Percentiles rank a stretch among this genome's conserved stretches.
Conservation (phyloP, 2,888 invertebrate genomes). For the Omphaloscelis lunosa region DNA sequence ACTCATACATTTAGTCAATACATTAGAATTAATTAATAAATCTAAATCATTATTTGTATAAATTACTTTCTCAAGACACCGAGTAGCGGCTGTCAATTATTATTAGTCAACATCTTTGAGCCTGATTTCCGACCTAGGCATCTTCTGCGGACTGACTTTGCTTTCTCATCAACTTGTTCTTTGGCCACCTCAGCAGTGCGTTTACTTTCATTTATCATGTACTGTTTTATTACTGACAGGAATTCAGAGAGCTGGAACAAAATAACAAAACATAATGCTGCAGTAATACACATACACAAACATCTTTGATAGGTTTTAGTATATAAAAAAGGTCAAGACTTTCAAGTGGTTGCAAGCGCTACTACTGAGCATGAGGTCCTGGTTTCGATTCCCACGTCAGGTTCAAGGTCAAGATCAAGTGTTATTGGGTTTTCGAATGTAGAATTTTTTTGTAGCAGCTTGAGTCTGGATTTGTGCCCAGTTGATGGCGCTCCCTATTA, state of each 20-base stretch:
- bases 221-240: slow-evolving; percentile 86
- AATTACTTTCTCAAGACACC: not conserved
- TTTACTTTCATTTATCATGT: slow-evolving; percentile 85
- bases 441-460: not conserved
- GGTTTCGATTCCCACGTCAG: not conserved
- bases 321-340: not conserved
- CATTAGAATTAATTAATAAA: slow-evolving; percentile 24
- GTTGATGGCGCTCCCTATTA: not conserved
- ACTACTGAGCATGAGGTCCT: not conserved
- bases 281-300: not conserved
- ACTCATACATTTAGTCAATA: slow-evolving; percentile 31
- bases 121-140: slow-evolving; percentile 74
- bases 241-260: slow-evolving; percentile 86
- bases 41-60: slow-evolving; percentile 5
- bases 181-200: slow-evolving; percentile 79
- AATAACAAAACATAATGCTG: not conserved
- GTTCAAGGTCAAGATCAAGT: not conserved
- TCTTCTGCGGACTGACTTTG: slow-evolving; percentile 74
- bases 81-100: not conserved
- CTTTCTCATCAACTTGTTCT: slow-evolving; percentile 78
- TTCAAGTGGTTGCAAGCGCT: not conserved
- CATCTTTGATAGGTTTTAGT: not conserved
- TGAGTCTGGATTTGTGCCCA: not conserved
- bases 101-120: not conserved
- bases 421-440: not conserved